Conservation (phyloP, 2,113 vertebrate species). For the Raja brachyura region DNA sequence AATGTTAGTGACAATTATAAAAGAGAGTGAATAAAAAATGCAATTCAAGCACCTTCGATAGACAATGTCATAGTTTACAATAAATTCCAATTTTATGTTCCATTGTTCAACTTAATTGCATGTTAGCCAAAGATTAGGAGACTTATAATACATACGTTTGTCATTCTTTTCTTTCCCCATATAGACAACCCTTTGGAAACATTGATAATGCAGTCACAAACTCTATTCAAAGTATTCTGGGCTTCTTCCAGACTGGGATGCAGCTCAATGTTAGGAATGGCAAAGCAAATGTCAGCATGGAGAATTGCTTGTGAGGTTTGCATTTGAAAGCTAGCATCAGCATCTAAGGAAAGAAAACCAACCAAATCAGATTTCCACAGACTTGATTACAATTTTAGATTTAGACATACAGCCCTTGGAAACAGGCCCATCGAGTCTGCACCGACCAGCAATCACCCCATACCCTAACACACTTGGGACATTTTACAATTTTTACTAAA, state of each 20-base stretch:
- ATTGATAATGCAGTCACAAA: slow-evolving; percentile 17
- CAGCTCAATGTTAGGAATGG: slow-evolving; percentile 21
- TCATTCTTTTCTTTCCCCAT: slow-evolving; percentile 23
- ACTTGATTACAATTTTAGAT: neutral
- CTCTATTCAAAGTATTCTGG: slow-evolving; percentile 7
- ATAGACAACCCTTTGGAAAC: slow-evolving; percentile 5
- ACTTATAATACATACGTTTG: slow-evolving; percentile 1
- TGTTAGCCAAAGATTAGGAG: neutral
- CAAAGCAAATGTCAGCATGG: slow-evolving; percentile 5
- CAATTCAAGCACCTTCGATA: neutral
- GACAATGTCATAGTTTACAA: neutral
- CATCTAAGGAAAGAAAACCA: neutral
- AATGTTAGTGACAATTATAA: neutral
- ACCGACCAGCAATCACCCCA: too few relatives aligned
- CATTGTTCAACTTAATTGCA: neutral
- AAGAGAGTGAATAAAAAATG: neutral
- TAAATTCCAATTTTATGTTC: neutral
- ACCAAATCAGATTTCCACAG: neutral
- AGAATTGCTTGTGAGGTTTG: neutral
- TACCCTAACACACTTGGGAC: too few relatives aligned
- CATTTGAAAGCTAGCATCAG: neutral
- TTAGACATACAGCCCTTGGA: too few relatives aligned
- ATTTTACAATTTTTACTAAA: too few relatives aligned
- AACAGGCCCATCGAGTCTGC: too few relatives aligned
- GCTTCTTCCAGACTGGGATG: neutral